These are phyloP conservation scores for Aegotheles bennettii DNA, from an alignment of 2,113 vertebrate genomes.

Conservation along the genomic window DNA sequence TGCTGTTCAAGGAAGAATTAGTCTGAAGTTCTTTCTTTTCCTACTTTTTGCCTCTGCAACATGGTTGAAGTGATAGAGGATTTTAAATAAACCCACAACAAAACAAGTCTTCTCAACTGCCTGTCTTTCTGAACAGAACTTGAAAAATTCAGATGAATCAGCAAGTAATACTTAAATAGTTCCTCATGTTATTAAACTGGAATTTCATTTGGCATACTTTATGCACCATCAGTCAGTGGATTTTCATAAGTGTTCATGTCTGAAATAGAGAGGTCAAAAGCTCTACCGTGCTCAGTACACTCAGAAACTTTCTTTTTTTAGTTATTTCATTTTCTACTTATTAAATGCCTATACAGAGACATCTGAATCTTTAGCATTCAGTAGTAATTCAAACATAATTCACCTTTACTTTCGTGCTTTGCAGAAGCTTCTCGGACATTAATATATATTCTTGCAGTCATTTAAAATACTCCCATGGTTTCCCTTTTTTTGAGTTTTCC, in stretches of 20 bases:
- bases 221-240: background rate
- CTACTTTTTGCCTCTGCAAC: background rate
- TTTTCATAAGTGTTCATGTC: background rate
- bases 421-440: background rate
- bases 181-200: background rate
- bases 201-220: background rate
- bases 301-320: background rate
- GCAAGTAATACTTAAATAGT: background rate
- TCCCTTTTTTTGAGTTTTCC: background rate
- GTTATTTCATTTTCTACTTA: background rate
- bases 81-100: too few species aligned
- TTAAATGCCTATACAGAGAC: background rate
- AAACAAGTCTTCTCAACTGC: background rate
- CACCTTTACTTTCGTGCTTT: background rate
- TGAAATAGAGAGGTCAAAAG: background rate
- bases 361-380: background rate
- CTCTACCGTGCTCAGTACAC: background rate
- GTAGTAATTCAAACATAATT: background rate
- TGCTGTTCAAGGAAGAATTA: background rate
- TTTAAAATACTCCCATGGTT: background rate
- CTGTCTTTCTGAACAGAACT: background rate
- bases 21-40: background rate
- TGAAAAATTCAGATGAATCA: conserved; percentile 22
- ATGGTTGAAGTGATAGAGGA: background rate
- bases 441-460: background rate